Conservation (phyloP, 1,140 invertebrate species). For the Megathymus violae region DNA sequence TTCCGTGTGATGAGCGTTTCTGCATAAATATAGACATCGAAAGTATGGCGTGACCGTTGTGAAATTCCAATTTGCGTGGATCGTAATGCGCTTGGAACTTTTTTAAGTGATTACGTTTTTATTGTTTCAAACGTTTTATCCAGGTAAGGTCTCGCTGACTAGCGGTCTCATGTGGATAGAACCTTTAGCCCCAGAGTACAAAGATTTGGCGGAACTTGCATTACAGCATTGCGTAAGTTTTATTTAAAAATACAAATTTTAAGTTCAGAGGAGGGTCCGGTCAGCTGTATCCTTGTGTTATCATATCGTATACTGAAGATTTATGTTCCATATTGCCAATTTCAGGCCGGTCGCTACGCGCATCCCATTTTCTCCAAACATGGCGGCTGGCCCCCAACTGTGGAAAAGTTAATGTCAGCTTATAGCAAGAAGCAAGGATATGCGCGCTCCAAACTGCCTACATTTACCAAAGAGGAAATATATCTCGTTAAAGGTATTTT, state of each 20-base stretch:
- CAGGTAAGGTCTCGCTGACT: slow-evolving; percentile 42
- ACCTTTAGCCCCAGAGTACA: slow-evolving; percentile 25
- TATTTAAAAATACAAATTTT: not conserved
- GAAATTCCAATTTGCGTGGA: too few relatives aligned
- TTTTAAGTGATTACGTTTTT: not conserved
- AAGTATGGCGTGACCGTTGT: too few relatives aligned
- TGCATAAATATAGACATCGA: too few relatives aligned
- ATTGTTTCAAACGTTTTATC: slow-evolving; percentile 7
- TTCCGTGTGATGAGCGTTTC: too few relatives aligned
- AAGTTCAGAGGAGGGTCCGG: too few relatives aligned
- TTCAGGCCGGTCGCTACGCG: slow-evolving; percentile 79
- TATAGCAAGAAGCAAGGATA: slow-evolving; percentile 71
- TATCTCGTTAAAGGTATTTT: slow-evolving; percentile 52
- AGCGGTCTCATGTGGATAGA: slow-evolving; percentile 48
- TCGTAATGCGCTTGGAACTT: too few relatives aligned
- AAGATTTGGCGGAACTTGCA: slow-evolving; percentile 38
- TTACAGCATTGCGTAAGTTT: slow-evolving; percentile 39
- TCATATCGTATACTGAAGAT: slow-evolving; percentile 1
- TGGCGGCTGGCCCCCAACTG: slow-evolving; percentile 68
- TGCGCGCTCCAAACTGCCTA: slow-evolving; percentile 61
- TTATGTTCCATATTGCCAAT: not conserved
- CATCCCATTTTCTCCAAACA: slow-evolving; percentile 83
- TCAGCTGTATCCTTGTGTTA: too few relatives aligned
- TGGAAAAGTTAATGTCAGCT: slow-evolving; percentile 59
- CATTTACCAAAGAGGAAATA: slow-evolving; percentile 68